Percentiles rank a stretch among this genome's conserved stretches.
These are phyloP conservation scores for Myotis davidii DNA, from an alignment of 2,113 vertebrate genomes.

Conservation along the genomic window DNA sequence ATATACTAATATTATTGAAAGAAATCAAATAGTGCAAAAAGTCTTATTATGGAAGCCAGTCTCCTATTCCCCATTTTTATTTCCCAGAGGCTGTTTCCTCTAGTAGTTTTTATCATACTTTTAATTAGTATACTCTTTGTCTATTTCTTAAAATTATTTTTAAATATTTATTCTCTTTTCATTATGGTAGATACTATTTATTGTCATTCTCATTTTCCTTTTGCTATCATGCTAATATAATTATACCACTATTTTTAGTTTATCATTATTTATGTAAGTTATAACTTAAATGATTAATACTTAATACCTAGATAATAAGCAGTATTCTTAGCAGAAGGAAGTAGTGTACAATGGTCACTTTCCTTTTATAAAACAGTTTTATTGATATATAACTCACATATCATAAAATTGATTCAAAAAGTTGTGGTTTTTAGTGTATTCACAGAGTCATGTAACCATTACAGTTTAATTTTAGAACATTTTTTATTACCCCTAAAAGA, in stretches of 20 bases:
- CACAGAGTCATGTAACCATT: neutral
- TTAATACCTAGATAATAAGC: constrained; percentile 21
- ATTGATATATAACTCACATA: constrained; percentile 19
- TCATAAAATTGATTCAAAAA: constrained; percentile 1
- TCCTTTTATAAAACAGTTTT: constrained; percentile 39
- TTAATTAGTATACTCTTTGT: constrained; percentile 36
- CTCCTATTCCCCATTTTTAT: neutral
- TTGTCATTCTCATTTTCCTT: neutral
- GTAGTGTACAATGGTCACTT: neutral
- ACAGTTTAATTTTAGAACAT: constrained; percentile 29
- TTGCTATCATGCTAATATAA: constrained; percentile 32
- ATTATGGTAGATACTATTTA: constrained; percentile 14
- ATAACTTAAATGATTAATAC: neutral
- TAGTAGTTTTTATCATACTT: constrained; percentile 22
- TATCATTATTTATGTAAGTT: neutral
- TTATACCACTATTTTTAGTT: constrained; percentile 52
- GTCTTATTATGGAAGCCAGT: neutral
- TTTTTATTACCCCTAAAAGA: constrained; percentile 1
- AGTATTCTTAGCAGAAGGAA: constrained; percentile 25
- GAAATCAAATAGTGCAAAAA: constrained; percentile 11
- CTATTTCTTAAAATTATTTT: constrained; percentile 56
- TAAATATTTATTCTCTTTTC: neutral
- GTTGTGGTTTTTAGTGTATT: constrained; percentile 28
- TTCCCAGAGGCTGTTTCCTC: neutral
- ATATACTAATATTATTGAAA: neutral